These are phyloP conservation scores for Pithecia hirsuta DNA, from an alignment of 2,797 vertebrate genomes.

Conservation along the genomic window DNA sequence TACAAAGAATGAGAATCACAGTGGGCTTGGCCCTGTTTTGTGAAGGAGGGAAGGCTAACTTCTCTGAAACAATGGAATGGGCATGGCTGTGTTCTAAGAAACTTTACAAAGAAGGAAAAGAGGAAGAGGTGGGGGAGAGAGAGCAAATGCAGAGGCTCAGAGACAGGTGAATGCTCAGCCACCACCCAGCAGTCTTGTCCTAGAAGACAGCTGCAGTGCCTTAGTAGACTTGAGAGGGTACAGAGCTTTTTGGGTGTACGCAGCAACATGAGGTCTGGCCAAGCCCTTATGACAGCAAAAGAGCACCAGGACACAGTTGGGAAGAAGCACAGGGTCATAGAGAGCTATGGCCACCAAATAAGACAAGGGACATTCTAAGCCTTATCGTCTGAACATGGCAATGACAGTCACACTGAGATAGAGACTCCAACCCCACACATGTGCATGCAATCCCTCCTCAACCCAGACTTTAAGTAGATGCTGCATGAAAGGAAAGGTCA, in stretches of 20 bases:
- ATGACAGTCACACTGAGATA: background rate
- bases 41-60: background rate
- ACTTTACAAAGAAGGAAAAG: background rate
- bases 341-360: accelerated
- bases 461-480: background rate
- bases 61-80: background rate
- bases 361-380: background rate
- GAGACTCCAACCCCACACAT: background rate
- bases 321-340: background rate
- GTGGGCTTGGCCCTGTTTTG: background rate
- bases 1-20: background rate
- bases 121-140: background rate
- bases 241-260: background rate
- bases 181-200: too few relatives aligned
- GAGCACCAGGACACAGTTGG: background rate
- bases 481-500: background rate
- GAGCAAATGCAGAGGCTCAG: background rate
- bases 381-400: background rate
- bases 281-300: background rate
- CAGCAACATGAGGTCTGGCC: accelerated
- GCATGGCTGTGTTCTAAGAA: too few relatives aligned
- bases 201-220: background rate
- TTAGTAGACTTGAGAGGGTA: background rate
- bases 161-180: background rate
- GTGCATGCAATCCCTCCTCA: accelerated